Percentiles rank a stretch among this genome's conserved stretches.
These are phyloP conservation scores for Brachionus plicatilis DNA, from an alignment of 1,140 invertebrate species.

Conservation along the genomic window DNA sequence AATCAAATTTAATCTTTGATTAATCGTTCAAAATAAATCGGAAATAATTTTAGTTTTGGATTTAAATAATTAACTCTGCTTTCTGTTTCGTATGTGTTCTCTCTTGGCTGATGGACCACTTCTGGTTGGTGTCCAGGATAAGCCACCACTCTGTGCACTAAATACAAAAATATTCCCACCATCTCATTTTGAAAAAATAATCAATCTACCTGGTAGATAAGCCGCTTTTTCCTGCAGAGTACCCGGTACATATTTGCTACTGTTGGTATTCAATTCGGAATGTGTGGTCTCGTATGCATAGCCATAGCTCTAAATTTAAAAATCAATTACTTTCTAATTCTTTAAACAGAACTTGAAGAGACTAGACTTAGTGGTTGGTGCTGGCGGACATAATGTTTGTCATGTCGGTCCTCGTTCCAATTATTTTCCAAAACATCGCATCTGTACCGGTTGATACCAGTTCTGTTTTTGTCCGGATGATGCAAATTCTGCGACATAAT, in stretches of 20 bases:
- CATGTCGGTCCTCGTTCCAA: not conserved
- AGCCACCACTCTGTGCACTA: not conserved
- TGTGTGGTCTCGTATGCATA: not conserved
- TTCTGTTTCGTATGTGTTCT: slow-evolving; percentile 12
- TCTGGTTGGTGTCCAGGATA: slow-evolving; percentile 16
- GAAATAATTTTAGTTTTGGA: slow-evolving; percentile 1
- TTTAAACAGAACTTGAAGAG: not conserved
- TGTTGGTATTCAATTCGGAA: not conserved
- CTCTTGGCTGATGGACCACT: not conserved
- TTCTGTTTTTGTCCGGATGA: not conserved
- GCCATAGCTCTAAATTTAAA: not conserved
- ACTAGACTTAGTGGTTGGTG: not conserved
- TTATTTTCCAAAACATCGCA: slow-evolving; percentile 2
- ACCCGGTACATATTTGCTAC: not conserved
- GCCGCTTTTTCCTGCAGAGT: not conserved
- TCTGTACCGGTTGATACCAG: slow-evolving; percentile 6
- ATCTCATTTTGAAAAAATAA: not conserved
- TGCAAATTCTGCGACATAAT: slow-evolving; percentile 15
- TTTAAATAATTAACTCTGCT: slow-evolving; percentile 9
- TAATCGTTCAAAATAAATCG: not conserved
- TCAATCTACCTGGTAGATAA: not conserved
- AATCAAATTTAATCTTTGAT: not conserved
- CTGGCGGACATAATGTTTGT: not conserved
- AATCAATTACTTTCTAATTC: not conserved
- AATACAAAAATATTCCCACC: not conserved